Percentiles rank a stretch among this genome's conserved stretches.
These are phyloP conservation scores for Subanguina moxae DNA, from an alignment of 1,140 invertebrate genomes.

Conservation along the genomic window DNA sequence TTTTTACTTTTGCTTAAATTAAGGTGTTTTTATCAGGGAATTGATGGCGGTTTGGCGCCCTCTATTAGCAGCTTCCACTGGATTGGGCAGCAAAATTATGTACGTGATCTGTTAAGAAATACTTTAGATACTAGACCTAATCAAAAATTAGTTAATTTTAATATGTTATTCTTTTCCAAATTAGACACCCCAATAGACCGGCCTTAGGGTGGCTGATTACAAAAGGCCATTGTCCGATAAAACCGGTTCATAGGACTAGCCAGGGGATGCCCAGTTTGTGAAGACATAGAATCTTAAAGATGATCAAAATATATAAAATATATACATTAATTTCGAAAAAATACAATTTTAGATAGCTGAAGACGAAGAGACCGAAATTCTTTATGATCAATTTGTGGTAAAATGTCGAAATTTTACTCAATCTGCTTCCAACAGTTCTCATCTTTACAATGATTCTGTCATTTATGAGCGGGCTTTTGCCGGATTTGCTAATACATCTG, in stretches of 20 bases:
- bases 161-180: no score
- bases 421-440: conserved; percentile 9
- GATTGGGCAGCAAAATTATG: conserved; percentile 6
- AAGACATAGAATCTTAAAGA: no score
- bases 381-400: conserved; percentile 30
- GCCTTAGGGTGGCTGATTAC: no score
- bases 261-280: no score
- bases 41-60: conserved; percentile 7
- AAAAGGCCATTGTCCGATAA: no score
- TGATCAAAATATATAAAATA: no score
- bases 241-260: no score
- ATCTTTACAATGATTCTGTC: conserved; percentile 11
- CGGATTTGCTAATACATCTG: conserved; percentile 28
- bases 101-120: no score
- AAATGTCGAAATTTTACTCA: conserved; percentile 7
- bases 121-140: no score
- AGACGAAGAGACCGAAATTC: conserved; percentile 15
- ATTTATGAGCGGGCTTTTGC: conserved; percentile 30
- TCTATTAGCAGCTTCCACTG: conserved; percentile 10
- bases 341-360: not conserved
- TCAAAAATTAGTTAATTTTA: no score
- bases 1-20: not conserved
- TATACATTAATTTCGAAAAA: no score
- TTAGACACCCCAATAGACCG: no score
- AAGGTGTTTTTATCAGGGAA: conserved; percentile 20